Base-by-base conservation (phyloP, 2,113 vertebrate species). In the Opisthocomus hoazin region DNA sequence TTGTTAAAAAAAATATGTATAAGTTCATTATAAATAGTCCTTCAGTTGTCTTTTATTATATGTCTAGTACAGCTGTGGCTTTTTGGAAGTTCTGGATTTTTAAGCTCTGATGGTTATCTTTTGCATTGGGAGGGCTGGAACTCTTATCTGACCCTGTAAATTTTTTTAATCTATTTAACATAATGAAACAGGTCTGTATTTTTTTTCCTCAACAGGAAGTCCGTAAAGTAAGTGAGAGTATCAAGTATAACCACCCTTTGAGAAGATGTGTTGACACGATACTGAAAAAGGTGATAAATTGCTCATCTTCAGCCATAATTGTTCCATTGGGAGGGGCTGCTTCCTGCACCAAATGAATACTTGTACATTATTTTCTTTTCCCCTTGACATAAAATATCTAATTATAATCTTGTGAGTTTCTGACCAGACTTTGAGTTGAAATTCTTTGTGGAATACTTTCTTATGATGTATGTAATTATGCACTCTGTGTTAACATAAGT, bases 241-340 rank as follows among this genome's bases (percentile, higher is more conserved):
- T 99, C 90, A 98, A 98, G 86, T 98, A 98, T 96, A 99, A 99
- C 89, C 98, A 99, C 68, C 98, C 97, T 36, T 91, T 99, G 84
- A 98, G 99, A 95, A 99, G 98, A 96, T 99, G 98, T 95, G 98
- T 99, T 79, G 99, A 99, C 91, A 99, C 99, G 34, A 99, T 99
- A 97, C 97, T 99, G 92, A 99, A 98, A 96, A 99, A 99, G 99
- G 99, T 99, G 98, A 98, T 84, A 63, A 60, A 20, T 60, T 27
- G 26, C 41, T 80, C 21, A 15, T 90, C 32, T 83, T 83, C 26
- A 41, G 18, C 21, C 5, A 3, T 78, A 85, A 48, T 83, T 56
- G 10, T 50, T 89, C 30, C 57, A 0, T 5, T 60, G 15, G 6
- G 20, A 50, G 11, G 37, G 51, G 6, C 2, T 66, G 20, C 20